A percentile compares a stretch with the other conserved stretches of the same genome.
Evolutionary conservation across 2,113 vertebrate species (phyloP).

Genomic region (Delphinapterus leucas): DNA sequence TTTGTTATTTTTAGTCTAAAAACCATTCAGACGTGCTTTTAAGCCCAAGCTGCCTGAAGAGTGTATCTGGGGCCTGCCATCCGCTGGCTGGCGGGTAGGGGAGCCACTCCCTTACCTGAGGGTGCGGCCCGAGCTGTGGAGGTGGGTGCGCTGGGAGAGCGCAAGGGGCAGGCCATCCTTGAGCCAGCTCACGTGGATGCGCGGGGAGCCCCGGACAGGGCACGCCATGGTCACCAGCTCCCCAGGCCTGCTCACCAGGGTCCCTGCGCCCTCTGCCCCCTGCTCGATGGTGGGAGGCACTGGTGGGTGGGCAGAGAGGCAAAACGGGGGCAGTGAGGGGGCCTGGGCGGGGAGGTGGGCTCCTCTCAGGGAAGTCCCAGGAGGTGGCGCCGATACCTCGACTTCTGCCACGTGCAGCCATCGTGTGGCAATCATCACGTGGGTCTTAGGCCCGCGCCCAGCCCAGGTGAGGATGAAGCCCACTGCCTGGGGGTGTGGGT

Average conservation of each 20-base stretch:
- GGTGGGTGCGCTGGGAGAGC: conserved; percentile 84
- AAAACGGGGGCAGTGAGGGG: background rate
- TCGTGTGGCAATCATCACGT: background rate
- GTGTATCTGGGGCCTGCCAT: fast-evolving
- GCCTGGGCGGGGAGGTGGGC: background rate
- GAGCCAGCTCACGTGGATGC: conserved; percentile 90
- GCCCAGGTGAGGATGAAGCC: background rate
- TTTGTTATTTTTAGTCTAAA: background rate
- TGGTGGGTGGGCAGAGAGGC: conserved; percentile 49
- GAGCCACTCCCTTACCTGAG: conserved; percentile 85
- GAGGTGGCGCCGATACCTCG: fast-evolving
- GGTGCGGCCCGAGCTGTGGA: conserved; percentile 83
- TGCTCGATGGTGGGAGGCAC: conserved; percentile 88
- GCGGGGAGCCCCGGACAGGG: conserved; percentile 82
- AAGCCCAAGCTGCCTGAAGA: background rate
- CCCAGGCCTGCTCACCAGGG: conserved; percentile 70
- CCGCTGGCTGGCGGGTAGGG: background rate
- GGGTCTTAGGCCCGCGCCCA: background rate
- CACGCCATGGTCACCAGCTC: conserved; percentile 86
- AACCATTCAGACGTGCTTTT: background rate
- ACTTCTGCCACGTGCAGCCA: background rate
- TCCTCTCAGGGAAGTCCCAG: background rate
- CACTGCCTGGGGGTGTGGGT: fast-evolving
- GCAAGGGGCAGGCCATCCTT: conserved; percentile 88
- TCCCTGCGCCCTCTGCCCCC: conserved; percentile 35